phyloP scores from a whole-genome alignment of 2,797 vertebrate species.

The Paguma larvata region DNA sequence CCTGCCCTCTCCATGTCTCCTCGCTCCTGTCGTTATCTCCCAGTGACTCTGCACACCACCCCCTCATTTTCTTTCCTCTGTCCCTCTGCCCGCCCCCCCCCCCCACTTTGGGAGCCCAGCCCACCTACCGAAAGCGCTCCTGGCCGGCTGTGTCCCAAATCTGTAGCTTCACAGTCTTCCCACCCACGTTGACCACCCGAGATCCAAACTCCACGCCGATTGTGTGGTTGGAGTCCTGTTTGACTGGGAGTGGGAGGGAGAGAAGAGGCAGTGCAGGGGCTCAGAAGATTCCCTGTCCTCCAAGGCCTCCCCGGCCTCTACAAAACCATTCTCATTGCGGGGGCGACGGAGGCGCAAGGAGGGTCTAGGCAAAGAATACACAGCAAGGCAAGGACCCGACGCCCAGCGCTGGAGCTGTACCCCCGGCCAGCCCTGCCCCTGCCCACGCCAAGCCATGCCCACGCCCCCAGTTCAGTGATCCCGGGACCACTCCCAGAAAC shows the following conservation, averaged over 20 bases:
- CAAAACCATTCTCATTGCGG: background rate
- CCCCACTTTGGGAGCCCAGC: background rate
- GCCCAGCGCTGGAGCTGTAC: background rate
- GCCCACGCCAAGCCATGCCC: background rate
- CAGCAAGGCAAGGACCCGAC: background rate
- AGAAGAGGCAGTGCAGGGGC: background rate
- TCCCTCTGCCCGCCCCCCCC: background rate
- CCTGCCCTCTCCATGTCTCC: background rate
- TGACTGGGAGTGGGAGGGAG: constrained; percentile 89
- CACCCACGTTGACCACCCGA: constrained; percentile 95
- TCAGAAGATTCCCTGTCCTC: constrained; percentile 32
- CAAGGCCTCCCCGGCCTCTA: background rate
- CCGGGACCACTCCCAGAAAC: constrained; percentile 44
- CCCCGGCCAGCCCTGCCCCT: background rate
- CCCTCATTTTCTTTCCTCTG: background rate
- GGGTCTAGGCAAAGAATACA: background rate
- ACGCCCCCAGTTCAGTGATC: background rate
- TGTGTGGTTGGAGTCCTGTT: constrained; percentile 97
- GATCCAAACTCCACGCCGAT: constrained; percentile 98
- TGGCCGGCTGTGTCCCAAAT: constrained; percentile 98
- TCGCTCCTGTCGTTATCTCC: background rate
- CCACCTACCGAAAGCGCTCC: constrained; percentile 94
- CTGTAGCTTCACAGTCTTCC: constrained; percentile 96
- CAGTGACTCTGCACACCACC: background rate
- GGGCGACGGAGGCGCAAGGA: background rate